Evolutionary conservation across 2,113 vertebrate species (phyloP).

Genomic region (Speoplatyrhinus poulsoni): DNA sequence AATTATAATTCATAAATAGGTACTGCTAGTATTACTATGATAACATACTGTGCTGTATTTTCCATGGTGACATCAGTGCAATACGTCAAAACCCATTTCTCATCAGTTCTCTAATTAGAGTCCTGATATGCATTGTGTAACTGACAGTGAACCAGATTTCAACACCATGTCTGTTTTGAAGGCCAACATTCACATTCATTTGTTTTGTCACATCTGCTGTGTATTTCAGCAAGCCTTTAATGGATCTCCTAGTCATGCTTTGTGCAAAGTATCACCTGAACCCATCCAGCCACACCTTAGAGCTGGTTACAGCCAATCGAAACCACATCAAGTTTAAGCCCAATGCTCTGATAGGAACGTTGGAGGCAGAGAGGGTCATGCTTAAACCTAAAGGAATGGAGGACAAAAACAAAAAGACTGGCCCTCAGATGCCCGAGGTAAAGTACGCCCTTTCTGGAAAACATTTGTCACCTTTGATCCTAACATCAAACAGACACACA

Average conservation of each 20-base stretch:
- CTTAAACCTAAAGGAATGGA: constrained; percentile 87
- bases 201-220: constrained; percentile 2
- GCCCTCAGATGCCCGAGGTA: constrained; percentile 92
- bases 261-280: constrained; percentile 95
- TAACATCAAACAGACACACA: not conserved
- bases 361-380: constrained; percentile 90
- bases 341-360: constrained; percentile 87
- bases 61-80: not conserved
- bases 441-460: not conserved
- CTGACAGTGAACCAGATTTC: not conserved
- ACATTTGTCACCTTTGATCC: not conserved
- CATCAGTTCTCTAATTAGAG: not conserved
- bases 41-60: not conserved
- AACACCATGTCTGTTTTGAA: not conserved
- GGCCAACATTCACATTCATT: not conserved
- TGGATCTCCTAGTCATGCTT: constrained; percentile 93
- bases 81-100: not conserved
- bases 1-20: too few relatives aligned
- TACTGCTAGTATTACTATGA: not conserved
- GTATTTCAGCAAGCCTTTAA: constrained; percentile 88
- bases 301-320: constrained; percentile 85
- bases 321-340: constrained; percentile 91
- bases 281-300: constrained; percentile 90
- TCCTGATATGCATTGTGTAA: not conserved
- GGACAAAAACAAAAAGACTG: constrained; percentile 84